A percentile compares a stretch with the other conserved stretches of the same genome.
Conservation (phyloP, 2,113 vertebrate genomes). For the Passer montanus region DNA sequence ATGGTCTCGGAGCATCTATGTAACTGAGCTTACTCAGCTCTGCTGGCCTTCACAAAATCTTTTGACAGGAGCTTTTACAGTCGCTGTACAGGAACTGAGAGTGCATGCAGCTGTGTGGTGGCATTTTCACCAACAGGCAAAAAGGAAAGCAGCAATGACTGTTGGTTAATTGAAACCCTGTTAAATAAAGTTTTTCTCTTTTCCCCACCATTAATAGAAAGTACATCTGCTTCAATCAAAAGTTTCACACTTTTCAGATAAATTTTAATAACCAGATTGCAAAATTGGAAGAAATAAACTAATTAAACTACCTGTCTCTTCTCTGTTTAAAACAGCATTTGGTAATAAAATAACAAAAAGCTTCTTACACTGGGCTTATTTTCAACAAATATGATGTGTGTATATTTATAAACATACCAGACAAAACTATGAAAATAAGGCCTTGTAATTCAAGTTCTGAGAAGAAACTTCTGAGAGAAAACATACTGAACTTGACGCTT, state of each 20-base stretch:
- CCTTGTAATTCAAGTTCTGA: not conserved
- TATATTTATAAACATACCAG: not conserved
- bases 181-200: not conserved
- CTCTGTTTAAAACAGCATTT: not conserved
- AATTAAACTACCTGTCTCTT: not conserved
- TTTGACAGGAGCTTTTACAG: not conserved
- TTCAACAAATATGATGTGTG: not conserved
- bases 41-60: not conserved
- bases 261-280: not conserved
- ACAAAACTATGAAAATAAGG: not conserved
- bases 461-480: not conserved
- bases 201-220: not conserved
- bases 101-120: not conserved
- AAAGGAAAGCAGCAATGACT: not conserved
- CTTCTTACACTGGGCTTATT: not conserved
- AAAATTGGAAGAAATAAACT: not conserved
- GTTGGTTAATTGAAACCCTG: not conserved
- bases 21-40: not conserved
- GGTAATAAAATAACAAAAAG: not conserved
- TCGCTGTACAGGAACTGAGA: not conserved
- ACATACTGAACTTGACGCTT: not conserved
- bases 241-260: not conserved
- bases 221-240: not conserved
- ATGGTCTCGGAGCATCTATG: not conserved
- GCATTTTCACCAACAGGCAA: not conserved